phyloP scores from a whole-genome alignment of 2,888 invertebrate genomes.

The Atethmia centrago region DNA sequence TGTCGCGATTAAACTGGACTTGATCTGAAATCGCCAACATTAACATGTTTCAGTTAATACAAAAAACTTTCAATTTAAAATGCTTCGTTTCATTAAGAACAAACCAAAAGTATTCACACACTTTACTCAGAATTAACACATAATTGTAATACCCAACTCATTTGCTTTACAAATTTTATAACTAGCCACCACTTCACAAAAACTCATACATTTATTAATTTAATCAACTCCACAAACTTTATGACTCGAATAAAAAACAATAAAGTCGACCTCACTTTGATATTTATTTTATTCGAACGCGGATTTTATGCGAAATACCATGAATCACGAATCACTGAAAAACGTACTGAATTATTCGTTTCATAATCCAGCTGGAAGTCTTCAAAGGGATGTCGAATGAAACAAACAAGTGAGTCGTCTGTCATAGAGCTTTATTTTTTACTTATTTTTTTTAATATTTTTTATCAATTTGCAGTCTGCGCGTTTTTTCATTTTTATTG shows the following conservation, averaged over 20 bases:
- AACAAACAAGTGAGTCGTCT: slow-evolving; percentile 63
- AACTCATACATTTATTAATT: slow-evolving; percentile 53
- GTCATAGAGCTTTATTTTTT: slow-evolving; percentile 37
- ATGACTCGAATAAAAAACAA: slow-evolving; percentile 42
- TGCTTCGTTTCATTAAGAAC: background rate
- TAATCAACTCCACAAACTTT: slow-evolving; percentile 46
- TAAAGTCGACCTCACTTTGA: slow-evolving; percentile 48
- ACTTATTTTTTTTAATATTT: slow-evolving; percentile 33
- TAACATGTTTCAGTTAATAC: background rate
- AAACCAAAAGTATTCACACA: slow-evolving; percentile 28
- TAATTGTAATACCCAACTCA: slow-evolving; percentile 32
- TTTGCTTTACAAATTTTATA: slow-evolving; percentile 46
- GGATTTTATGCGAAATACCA: slow-evolving; percentile 59
- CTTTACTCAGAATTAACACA: slow-evolving; percentile 39
- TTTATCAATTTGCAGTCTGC: slow-evolving; percentile 31
- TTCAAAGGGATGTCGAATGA: slow-evolving; percentile 69
- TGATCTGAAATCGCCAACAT: background rate
- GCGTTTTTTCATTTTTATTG: slow-evolving; percentile 18
- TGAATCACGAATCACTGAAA: slow-evolving; percentile 66
- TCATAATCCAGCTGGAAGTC: slow-evolving; percentile 63
- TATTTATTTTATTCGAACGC: slow-evolving; percentile 65
- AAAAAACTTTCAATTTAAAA: background rate
- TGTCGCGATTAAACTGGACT: background rate
- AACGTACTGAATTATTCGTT: slow-evolving; percentile 62
- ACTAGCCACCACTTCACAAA: slow-evolving; percentile 38